Percentiles rank a stretch among this genome's conserved stretches.
Evolutionary conservation across 2,888 invertebrate species (phyloP).

Genomic region (Allacma fusca): DNA sequence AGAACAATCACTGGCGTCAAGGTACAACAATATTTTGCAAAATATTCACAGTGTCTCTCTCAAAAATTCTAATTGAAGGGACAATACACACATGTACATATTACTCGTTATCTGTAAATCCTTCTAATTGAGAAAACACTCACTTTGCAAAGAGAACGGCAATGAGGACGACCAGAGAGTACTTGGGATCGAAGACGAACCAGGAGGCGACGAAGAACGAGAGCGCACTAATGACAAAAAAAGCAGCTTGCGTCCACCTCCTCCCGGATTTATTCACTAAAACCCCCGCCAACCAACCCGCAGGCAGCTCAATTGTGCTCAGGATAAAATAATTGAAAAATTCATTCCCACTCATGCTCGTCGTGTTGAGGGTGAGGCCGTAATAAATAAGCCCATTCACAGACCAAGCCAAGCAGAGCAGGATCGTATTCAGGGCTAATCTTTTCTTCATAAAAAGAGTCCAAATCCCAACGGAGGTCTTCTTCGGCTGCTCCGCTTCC

Average conservation of each 20-base stretch:
- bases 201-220: conserved; percentile 64
- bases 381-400: conserved; percentile 62
- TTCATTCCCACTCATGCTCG: conserved; percentile 70
- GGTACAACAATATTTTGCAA: no score
- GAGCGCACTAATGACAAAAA: conserved; percentile 64
- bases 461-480: conserved; percentile 30
- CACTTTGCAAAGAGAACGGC: conserved; percentile 31
- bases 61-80: no score
- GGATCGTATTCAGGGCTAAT: conserved; percentile 36
- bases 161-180: conserved; percentile 14
- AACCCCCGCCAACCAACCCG: conserved; percentile 68
- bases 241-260: conserved; percentile 66
- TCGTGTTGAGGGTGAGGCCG: conserved; percentile 62
- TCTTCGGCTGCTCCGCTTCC: neutral
- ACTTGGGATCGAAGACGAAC: conserved; percentile 17
- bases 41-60: no score
- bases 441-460: conserved; percentile 29
- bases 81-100: no score
- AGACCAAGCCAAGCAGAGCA: conserved; percentile 50
- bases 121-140: no score
- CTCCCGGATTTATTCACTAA: conserved; percentile 65
- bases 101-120: no score
- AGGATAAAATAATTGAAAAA: conserved; percentile 74
- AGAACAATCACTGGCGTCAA: no score
- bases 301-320: conserved; percentile 72